phyloP scores from a whole-genome alignment of 2,888 invertebrate species.

The Epiblema foenella region DNA sequence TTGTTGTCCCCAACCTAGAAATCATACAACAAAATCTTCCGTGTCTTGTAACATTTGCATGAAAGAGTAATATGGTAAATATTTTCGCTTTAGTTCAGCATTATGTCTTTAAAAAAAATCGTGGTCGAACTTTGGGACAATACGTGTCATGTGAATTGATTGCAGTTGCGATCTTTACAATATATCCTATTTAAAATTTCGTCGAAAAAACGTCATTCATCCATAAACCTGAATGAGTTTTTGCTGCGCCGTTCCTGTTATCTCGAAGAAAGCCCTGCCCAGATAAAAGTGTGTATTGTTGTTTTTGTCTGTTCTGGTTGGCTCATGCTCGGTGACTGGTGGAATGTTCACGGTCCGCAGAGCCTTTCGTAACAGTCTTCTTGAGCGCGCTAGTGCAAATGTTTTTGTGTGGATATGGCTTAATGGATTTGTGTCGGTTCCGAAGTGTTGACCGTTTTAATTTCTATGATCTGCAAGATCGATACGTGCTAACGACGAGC shows the following conservation, averaged over 20 bases:
- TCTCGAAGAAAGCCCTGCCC: slow-evolving; percentile 58
- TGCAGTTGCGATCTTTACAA: slow-evolving; percentile 33
- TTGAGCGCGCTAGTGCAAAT: slow-evolving; percentile 80
- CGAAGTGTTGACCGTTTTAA: slow-evolving; percentile 55
- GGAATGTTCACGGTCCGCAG: slow-evolving; percentile 83
- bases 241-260: slow-evolving; percentile 58
- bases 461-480: slow-evolving; percentile 55
- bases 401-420: slow-evolving; percentile 74
- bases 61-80: slow-evolving; percentile 6
- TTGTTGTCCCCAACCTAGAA: slow-evolving; percentile 12
- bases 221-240: slow-evolving; percentile 41
- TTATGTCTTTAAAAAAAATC: slow-evolving; percentile 29
- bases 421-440: slow-evolving; percentile 69
- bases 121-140: slow-evolving; percentile 27
- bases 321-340: slow-evolving; percentile 72
- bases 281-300: slow-evolving; percentile 64
- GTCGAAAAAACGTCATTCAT: slow-evolving; percentile 38
- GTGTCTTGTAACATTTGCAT: slow-evolving; percentile 33
- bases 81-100: neutral
- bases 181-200: slow-evolving; percentile 26
- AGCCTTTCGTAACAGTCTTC: slow-evolving; percentile 80
- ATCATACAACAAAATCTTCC: slow-evolving; percentile 2
- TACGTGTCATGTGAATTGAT: slow-evolving; percentile 35
- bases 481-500: slow-evolving; percentile 48
- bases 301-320: slow-evolving; percentile 74